Evolutionary conservation across 2,888 invertebrate genomes (phyloP).

Genomic region (Polydrusus cervinus): DNA sequence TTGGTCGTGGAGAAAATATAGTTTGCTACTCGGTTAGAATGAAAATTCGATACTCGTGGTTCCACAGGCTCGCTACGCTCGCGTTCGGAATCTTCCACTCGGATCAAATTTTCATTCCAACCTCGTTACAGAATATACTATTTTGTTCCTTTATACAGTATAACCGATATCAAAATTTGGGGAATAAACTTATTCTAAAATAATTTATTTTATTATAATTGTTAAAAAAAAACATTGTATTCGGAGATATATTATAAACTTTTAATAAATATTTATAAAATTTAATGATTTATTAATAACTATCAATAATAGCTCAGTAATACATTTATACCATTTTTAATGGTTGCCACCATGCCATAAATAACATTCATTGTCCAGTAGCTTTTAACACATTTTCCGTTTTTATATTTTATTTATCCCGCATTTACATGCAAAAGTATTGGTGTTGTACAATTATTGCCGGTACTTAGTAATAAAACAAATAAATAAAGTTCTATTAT

Average conservation of each 20-base stretch:
- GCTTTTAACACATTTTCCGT: constrained; percentile 30
- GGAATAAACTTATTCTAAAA: too few species aligned
- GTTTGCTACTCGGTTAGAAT: too few species aligned
- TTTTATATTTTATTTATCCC: constrained; percentile 32
- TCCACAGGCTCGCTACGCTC: too few species aligned
- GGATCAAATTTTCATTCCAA: too few species aligned
- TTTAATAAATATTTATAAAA: background rate
- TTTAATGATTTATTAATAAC: constrained; percentile 1
- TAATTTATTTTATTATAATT: too few species aligned
- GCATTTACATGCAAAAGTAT: constrained; percentile 31
- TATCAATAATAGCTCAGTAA: background rate
- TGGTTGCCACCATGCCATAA: constrained; percentile 6
- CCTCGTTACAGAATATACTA: too few species aligned
- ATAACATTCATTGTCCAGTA: constrained; percentile 27
- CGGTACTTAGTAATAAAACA: constrained; percentile 24
- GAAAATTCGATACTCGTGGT: too few species aligned
- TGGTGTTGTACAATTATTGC: constrained; percentile 20
- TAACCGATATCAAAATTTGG: too few species aligned
- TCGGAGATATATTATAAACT: background rate
- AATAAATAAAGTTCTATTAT: constrained; percentile 29
- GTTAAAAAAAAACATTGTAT: too few species aligned
- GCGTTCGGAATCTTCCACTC: too few species aligned
- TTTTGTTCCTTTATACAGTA: too few species aligned
- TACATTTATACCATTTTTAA: constrained; percentile 1
- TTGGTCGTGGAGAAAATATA: too few species aligned